phyloP scores from a whole-genome alignment of 2,113 vertebrate species.

The Clupea harengus region DNA sequence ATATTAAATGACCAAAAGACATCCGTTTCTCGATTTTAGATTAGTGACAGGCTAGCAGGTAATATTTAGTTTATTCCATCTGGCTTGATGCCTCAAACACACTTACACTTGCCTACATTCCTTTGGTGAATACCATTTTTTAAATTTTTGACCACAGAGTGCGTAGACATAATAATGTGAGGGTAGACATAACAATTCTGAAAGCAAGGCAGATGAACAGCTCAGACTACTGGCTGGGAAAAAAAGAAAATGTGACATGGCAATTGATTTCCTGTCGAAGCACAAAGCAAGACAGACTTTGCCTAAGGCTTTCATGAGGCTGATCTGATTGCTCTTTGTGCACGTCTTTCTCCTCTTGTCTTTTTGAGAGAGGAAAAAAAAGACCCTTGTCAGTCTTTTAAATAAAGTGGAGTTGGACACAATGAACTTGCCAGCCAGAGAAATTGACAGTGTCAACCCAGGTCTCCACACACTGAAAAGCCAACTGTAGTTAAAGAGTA shows the following conservation, averaged over 20 bases:
- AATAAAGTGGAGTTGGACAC: background rate
- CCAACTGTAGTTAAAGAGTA: background rate
- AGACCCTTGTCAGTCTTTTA: background rate
- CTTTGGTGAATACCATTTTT: background rate
- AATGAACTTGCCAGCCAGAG: background rate
- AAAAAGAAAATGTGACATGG: background rate
- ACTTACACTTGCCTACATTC: background rate
- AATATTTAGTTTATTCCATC: background rate
- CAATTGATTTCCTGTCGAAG: conserved; percentile 25
- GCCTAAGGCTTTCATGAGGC: conserved; percentile 18
- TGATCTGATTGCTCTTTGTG: background rate
- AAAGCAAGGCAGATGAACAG: conserved; percentile 29
- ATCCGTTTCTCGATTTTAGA: background rate
- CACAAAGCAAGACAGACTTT: conserved; percentile 18
- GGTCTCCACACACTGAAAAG: background rate
- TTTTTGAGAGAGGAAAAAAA: background rate
- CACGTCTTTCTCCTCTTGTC: background rate
- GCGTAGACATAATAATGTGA: background rate
- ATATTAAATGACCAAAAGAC: background rate
- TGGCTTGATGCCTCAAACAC: background rate
- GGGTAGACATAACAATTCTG: background rate
- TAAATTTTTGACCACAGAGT: background rate
- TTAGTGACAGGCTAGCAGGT: background rate
- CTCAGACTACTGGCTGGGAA: conserved; percentile 5
- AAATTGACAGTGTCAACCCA: background rate